phyloP scores from a whole-genome alignment of 1,140 invertebrate species.

The Sarcophaga peregrina region DNA sequence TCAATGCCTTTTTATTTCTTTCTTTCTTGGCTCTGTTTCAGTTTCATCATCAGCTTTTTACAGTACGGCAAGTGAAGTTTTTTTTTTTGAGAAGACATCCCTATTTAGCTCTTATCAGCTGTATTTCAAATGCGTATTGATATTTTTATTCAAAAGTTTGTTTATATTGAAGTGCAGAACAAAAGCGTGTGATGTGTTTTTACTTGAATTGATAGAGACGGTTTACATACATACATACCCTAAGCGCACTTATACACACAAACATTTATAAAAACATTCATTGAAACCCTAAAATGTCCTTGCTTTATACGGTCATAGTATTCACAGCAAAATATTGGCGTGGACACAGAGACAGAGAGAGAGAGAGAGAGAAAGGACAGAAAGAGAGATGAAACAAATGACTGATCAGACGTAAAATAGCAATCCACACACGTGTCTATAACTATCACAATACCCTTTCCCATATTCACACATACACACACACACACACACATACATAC shows the following conservation, averaged over 20 bases:
- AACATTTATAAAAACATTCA: not conserved
- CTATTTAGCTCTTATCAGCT: too few species aligned
- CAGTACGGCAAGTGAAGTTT: too few species aligned
- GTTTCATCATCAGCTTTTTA: too few species aligned
- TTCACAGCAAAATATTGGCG: not conserved
- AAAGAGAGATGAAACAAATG: not conserved
- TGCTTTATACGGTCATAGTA: not conserved
- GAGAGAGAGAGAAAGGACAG: too few species aligned
- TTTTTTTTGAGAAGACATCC: too few species aligned
- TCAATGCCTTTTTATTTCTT: too few species aligned
- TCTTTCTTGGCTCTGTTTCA: too few species aligned
- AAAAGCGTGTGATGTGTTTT: not conserved
- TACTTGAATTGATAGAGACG: not conserved
- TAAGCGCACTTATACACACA: not conserved
- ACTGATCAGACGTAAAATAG: not conserved
- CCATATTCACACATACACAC: too few species aligned
- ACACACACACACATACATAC: not conserved
- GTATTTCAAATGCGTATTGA: too few species aligned
- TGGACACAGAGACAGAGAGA: too few species aligned
- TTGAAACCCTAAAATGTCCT: too few species aligned
- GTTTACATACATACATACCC: not conserved
- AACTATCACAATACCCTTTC: not conserved
- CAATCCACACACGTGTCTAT: constrained; percentile 8
- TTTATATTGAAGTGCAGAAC: not conserved
- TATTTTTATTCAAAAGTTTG: not conserved